Evolutionary conservation across 2,113 vertebrate genomes (phyloP).

Genomic region (Ophthalmolycus amberensis): DNA sequence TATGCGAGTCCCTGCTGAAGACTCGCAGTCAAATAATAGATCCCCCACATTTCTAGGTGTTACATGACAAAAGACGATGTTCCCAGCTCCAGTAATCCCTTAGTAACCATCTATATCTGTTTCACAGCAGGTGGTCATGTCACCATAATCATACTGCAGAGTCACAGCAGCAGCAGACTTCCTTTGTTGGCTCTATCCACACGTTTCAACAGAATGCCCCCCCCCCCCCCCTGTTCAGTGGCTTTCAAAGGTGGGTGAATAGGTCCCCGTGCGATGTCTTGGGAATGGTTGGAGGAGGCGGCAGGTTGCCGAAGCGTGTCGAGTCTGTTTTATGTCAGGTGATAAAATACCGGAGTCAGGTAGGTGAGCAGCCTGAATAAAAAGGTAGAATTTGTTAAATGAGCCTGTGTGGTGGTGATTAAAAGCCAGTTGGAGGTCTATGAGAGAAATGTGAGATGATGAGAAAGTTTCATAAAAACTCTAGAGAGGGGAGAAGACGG

Average conservation of each 20-base stretch:
- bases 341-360: constrained; percentile 24
- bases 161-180: constrained; percentile 31
- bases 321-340: constrained; percentile 25
- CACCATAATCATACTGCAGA: constrained; percentile 47
- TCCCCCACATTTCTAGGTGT: constrained; percentile 16
- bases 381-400: constrained; percentile 42
- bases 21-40: constrained; percentile 26
- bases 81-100: constrained; percentile 40
- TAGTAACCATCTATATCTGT: constrained; percentile 48
- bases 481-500: constrained; percentile 30
- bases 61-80: constrained; percentile 41
- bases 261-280: constrained; percentile 31
- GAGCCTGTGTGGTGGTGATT: constrained; percentile 25
- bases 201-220: constrained; percentile 27
- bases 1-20: background rate
- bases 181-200: constrained; percentile 51
- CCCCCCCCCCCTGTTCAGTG: constrained; percentile 9
- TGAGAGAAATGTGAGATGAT: constrained; percentile 9
- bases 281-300: constrained; percentile 8
- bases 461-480: constrained; percentile 26
- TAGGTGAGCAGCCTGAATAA: constrained; percentile 17
- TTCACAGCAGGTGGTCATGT: constrained; percentile 56
- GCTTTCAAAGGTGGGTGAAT: constrained; percentile 36
- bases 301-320: constrained; percentile 40
- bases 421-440: constrained; percentile 19